Evolutionary conservation across 1,140 invertebrate species (phyloP).

Genomic region (Drosophila auraria): DNA sequence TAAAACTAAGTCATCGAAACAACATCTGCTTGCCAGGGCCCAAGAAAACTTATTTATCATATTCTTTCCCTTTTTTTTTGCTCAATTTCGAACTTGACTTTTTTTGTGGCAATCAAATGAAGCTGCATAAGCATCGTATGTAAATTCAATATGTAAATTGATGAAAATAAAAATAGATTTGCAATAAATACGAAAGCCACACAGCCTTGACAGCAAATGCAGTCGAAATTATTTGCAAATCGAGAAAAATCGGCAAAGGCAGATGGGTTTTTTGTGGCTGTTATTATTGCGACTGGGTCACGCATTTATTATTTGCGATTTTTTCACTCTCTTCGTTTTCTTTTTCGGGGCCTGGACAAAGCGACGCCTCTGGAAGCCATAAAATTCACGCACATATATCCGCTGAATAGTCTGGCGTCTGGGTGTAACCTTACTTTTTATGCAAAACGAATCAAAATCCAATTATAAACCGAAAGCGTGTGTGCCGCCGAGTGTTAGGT

Average conservation of each 20-base stretch:
- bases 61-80: not conserved
- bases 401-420: conserved; percentile 49
- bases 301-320: conserved; percentile 20
- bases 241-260: not conserved
- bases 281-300: conserved; percentile 22
- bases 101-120: conserved; percentile 58
- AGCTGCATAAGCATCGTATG: conserved; percentile 47
- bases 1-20: conserved; percentile 16
- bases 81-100: conserved; percentile 1
- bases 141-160: conserved; percentile 55
- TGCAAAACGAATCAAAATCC: conserved; percentile 66
- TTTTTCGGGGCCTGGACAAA: conserved; percentile 16
- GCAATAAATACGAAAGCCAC: conserved; percentile 51
- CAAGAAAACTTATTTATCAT: conserved; percentile 5
- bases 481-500: conserved; percentile 6
- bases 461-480: conserved; percentile 56
- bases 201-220: conserved; percentile 30
- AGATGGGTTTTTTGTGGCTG: conserved; percentile 24
- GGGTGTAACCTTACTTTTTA: conserved; percentile 52
- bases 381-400: conserved; percentile 23
- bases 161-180: conserved; percentile 33
- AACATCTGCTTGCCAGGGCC: conserved; percentile 24
- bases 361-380: conserved; percentile 51
- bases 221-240: conserved; percentile 51
- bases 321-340: not conserved